Conservation (phyloP, 2,888 invertebrate species). For the Diabrotica balteata region DNA sequence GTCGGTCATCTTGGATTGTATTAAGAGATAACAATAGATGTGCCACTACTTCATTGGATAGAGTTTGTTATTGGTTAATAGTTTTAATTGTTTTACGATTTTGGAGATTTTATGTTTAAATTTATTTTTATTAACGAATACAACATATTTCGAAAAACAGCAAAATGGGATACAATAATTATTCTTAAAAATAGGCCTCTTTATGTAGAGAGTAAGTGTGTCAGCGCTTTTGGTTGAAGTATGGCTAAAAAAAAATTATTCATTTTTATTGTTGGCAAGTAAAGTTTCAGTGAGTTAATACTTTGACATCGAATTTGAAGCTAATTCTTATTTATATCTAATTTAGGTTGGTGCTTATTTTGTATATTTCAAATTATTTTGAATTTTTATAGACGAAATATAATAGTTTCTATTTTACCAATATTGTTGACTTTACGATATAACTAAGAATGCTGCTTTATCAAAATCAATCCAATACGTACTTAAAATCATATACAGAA, state of each 20-base stretch:
- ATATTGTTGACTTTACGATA: too few species aligned
- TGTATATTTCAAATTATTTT: too few species aligned
- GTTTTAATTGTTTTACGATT: slow-evolving; percentile 37
- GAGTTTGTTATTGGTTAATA: slow-evolving; percentile 39
- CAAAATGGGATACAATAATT: slow-evolving; percentile 41
- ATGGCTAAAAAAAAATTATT: too few species aligned
- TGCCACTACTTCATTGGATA: slow-evolving; percentile 39
- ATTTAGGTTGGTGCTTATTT: too few species aligned
- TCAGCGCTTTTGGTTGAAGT: too few species aligned
- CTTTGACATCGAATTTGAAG: neutral
- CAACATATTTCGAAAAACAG: slow-evolving; percentile 37
- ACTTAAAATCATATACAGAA: too few species aligned
- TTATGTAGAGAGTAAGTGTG: neutral
- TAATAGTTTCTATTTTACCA: too few species aligned
- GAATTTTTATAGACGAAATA: too few species aligned
- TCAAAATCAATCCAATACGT: too few species aligned
- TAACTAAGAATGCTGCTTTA: too few species aligned
- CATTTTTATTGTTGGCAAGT: too few species aligned
- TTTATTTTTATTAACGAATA: slow-evolving; percentile 17
- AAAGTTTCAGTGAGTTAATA: too few species aligned
- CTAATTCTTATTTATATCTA: neutral
- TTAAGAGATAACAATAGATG: slow-evolving; percentile 44
- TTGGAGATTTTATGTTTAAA: slow-evolving; percentile 18
- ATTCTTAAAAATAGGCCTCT: slow-evolving; percentile 34
- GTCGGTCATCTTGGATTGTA: slow-evolving; percentile 54